Conservation (phyloP, 2,113 vertebrate species). For the Pelobates fuscus region DNA sequence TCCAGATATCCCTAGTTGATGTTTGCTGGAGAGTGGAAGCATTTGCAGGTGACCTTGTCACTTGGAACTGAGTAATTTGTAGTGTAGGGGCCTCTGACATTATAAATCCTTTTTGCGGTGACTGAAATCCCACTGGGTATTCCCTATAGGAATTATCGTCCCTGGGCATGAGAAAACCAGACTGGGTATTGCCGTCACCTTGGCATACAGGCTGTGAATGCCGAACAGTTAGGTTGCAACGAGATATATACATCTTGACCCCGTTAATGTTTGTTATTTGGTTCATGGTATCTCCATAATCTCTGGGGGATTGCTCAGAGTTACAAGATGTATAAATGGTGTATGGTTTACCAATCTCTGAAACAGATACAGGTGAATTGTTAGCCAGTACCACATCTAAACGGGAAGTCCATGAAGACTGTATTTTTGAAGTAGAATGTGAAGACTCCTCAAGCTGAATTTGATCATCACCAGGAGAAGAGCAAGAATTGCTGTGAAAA, state of each 20-base stretch:
- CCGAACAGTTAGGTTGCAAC: slow-evolving; percentile 63
- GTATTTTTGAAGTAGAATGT: slow-evolving; percentile 52
- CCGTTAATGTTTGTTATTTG: slow-evolving; percentile 55
- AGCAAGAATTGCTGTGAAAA: background rate
- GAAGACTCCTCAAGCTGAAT: slow-evolving; percentile 54
- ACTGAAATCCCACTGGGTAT: slow-evolving; percentile 47
- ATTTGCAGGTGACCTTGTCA: slow-evolving; percentile 56
- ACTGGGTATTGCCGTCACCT: slow-evolving; percentile 44
- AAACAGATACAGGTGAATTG: slow-evolving; percentile 54
- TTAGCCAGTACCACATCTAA: slow-evolving; percentile 57
- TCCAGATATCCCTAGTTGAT: slow-evolving; percentile 57
- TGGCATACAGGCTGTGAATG: slow-evolving; percentile 44
- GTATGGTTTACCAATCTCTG: slow-evolving; percentile 49
- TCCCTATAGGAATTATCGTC: slow-evolving; percentile 40
- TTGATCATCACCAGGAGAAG: slow-evolving; percentile 8
- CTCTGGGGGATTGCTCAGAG: slow-evolving; percentile 24
- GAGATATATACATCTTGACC: slow-evolving; percentile 67
- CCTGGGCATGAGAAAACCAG: slow-evolving; percentile 54
- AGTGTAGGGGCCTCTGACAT: slow-evolving; percentile 56
- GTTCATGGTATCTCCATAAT: slow-evolving; percentile 46
- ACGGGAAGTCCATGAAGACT: slow-evolving; percentile 59
- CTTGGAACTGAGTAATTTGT: slow-evolving; percentile 63
- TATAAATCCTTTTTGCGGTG: slow-evolving; percentile 52
- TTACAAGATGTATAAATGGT: slow-evolving; percentile 45
- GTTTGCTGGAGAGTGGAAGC: slow-evolving; percentile 51